Evolutionary conservation across 2,888 invertebrate species (phyloP), one percentile per base, ranked within the genome.

Genomic region (Hydrotaea diabolus): DNA sequence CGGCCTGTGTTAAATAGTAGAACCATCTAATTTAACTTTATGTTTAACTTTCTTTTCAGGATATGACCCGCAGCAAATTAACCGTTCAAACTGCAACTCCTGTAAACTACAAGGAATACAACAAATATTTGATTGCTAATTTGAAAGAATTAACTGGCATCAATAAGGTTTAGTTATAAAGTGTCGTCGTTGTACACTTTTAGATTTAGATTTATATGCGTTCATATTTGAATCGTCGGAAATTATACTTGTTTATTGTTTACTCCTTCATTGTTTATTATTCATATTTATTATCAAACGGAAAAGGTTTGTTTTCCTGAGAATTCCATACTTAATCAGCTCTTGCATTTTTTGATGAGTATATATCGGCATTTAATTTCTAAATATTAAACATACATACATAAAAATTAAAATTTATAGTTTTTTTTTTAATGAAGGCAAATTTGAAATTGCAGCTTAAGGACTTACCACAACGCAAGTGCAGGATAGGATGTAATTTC

Each of bases 31-130:
- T 39, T 43, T 49, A 13, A 17, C 53, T 49, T 39, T 26, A 23
- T 23, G 39, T 83, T 76, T 74, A 83, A 62, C 66, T 17, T 39
- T 4, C 26, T 83, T 75, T 84, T 21, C 55, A 90, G 90, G 92
- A 92, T 80, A 89, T 89, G 87, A 88, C 88, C 23, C 94, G 97
- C 59, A 92, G 97, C 86, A 98, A 96, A 93, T 95, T 96, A 0
- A 95, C 95, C 0, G 95, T 96, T 13, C 93, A 96, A 87, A 94
- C 93, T 75, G 95, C 95, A 0, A 93, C 94, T 13, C 95, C 96
- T 0, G 91, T 98, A 0, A 96, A 98, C 91, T 95, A 95, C 91
- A 95, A 95, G 86, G 96, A 96, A 43, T 96, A 96, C 81, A 96
- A 96, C 87, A 93, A 94, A 39, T 94, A 95, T 89, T 93, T 98